phyloP scores from a whole-genome alignment of 2,113 vertebrate species.

The Notothenia coriiceps region DNA sequence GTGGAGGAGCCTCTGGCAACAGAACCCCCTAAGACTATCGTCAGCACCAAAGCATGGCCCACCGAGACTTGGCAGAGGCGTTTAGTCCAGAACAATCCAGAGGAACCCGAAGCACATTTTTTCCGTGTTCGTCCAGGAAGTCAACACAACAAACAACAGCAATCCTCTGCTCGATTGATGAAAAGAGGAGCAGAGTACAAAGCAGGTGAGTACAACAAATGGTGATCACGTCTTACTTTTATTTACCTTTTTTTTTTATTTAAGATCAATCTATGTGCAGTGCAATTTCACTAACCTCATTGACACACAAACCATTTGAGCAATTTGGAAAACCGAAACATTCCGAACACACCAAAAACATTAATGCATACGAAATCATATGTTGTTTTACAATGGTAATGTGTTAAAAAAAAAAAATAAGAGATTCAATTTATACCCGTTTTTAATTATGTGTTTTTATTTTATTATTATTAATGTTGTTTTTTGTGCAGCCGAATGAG shows the following conservation, averaged over 20 bases:
- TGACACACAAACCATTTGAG: background rate
- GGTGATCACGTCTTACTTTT: too few relatives aligned
- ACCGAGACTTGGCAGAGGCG: background rate
- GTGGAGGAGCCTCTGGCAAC: background rate
- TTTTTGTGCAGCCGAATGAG: background rate
- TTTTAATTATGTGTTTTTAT: background rate
- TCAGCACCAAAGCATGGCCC: background rate
- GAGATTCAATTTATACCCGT: background rate
- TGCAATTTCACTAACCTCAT: background rate
- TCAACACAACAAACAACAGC: background rate
- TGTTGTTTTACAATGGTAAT: too few relatives aligned
- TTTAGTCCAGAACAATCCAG: background rate
- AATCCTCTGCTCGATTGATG: background rate
- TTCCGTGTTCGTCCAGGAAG: slow-evolving; percentile 26
- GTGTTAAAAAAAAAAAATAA: too few relatives aligned
- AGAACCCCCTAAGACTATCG: background rate
- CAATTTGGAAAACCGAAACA: background rate
- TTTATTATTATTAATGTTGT: background rate
- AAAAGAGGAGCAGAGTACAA: slow-evolving; percentile 27
- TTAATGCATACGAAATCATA: background rate
- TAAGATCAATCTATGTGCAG: background rate
- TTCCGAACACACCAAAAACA: background rate
- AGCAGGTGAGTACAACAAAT: slow-evolving; percentile 37
- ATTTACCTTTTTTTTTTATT: too few relatives aligned
- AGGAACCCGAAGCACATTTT: slow-evolving; percentile 5